A percentile compares a stretch with the other conserved stretches of the same genome.
These are phyloP conservation scores for Andricus grossulariae DNA, from an alignment of 1,140 invertebrate genomes.

Conservation along the genomic window DNA sequence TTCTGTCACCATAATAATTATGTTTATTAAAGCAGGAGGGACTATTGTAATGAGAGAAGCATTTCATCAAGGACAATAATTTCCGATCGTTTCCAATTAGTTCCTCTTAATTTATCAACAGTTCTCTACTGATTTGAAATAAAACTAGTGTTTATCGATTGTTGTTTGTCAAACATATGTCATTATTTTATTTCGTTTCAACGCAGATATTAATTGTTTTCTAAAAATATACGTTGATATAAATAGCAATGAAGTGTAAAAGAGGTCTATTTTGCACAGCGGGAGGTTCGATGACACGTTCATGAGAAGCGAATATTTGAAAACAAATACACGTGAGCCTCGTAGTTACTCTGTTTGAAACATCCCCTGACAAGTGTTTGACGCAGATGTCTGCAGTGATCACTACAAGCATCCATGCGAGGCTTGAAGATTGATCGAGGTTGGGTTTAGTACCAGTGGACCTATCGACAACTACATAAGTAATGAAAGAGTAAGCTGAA, in stretches of 20 bases:
- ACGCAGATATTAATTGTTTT: too few species aligned
- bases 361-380: conserved; percentile 9
- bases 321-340: background rate
- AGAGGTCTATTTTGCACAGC: too few species aligned
- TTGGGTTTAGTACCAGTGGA: background rate
- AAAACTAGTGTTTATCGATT: too few species aligned
- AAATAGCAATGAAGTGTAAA: too few species aligned
- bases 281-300: too few species aligned
- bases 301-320: background rate
- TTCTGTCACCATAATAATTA: background rate
- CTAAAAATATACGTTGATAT: too few species aligned
- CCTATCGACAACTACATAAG: background rate
- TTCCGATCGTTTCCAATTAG: too few species aligned
- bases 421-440: conserved; percentile 16
- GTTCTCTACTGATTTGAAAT: too few species aligned
- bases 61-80: background rate
- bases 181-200: too few species aligned
- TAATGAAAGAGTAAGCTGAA: background rate
- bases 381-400: conserved; percentile 28
- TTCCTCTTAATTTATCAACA: too few species aligned
- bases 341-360: background rate
- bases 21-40: too few species aligned
- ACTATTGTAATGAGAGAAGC: background rate
- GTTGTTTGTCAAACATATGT: too few species aligned
- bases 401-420: conserved; percentile 36